Percentiles rank a stretch among this genome's conserved stretches.
Evolutionary conservation across 2,888 invertebrate genomes (phyloP).

Genomic region (Teleiodes luculella): DNA sequence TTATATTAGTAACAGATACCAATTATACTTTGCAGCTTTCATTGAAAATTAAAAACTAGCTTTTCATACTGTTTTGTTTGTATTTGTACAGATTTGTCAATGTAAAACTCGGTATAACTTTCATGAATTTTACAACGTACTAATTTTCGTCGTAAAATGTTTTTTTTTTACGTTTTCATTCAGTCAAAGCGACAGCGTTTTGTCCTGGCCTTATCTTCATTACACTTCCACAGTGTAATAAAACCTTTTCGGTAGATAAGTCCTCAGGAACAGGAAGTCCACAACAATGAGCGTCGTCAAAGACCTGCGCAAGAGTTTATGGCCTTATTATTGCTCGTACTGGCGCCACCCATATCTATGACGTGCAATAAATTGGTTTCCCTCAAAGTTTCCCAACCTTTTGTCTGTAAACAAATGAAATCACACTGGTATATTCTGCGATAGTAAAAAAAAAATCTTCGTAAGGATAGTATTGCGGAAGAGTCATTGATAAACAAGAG

Average conservation of each 20-base stretch:
- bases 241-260: slow-evolving; percentile 7
- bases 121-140: neutral
- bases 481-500: no score
- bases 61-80: no score
- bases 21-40: no score
- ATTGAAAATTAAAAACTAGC: no score
- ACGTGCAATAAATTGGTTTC: slow-evolving; percentile 8
- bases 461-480: no score
- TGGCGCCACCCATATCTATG: slow-evolving; percentile 12
- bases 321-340: slow-evolving; percentile 7
- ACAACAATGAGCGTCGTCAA: slow-evolving; percentile 3
- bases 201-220: slow-evolving; percentile 4
- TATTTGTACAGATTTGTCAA: no score
- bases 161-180: neutral
- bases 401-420: no score
- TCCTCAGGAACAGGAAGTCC: slow-evolving; percentile 6
- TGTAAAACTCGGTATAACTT: no score
- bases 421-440: no score
- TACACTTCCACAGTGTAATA: neutral
- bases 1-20: no score
- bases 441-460: no score
- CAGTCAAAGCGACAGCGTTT: neutral
- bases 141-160: neutral
- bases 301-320: slow-evolving; percentile 2
- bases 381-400: no score